Percentiles rank a stretch among this genome's conserved stretches.
Conservation (phyloP, 2,113 vertebrate genomes). For the Blennius ocellaris region DNA sequence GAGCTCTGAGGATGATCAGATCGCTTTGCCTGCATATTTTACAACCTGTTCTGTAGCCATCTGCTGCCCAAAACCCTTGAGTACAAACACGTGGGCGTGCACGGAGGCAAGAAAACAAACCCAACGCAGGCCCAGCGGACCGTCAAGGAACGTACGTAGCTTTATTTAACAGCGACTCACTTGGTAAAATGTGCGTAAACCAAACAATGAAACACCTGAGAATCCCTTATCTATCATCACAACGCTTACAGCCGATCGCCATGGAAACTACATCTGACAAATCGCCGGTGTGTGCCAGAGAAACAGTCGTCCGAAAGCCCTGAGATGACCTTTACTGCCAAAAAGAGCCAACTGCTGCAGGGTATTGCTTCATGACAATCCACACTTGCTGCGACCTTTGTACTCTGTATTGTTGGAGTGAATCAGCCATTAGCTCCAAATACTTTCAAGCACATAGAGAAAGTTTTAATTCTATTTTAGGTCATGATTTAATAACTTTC, state of each 20-base stretch:
- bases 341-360: conserved; percentile 27
- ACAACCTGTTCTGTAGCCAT: conserved; percentile 59
- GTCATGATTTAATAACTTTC: conserved; percentile 13
- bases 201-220: neutral
- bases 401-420: neutral
- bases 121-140: conserved; percentile 3
- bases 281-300: neutral
- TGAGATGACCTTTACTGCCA: conserved; percentile 8
- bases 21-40: conserved; percentile 66
- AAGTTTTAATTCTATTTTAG: conserved; percentile 6
- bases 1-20: conserved; percentile 28
- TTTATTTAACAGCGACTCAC: conserved; percentile 9
- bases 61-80: conserved; percentile 48
- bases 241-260: conserved; percentile 12
- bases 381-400: conserved; percentile 28
- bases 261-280: conserved; percentile 34
- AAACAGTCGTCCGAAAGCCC: conserved; percentile 12
- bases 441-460: conserved; percentile 7
- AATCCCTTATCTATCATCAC: neutral
- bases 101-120: conserved; percentile 9
- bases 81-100: conserved; percentile 1
- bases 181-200: neutral
- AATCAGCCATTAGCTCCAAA: conserved; percentile 14
- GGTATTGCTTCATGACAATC: conserved; percentile 23
- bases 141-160: conserved; percentile 11